Conservation (phyloP, 2,888 invertebrate genomes). For the Melieria picta region DNA sequence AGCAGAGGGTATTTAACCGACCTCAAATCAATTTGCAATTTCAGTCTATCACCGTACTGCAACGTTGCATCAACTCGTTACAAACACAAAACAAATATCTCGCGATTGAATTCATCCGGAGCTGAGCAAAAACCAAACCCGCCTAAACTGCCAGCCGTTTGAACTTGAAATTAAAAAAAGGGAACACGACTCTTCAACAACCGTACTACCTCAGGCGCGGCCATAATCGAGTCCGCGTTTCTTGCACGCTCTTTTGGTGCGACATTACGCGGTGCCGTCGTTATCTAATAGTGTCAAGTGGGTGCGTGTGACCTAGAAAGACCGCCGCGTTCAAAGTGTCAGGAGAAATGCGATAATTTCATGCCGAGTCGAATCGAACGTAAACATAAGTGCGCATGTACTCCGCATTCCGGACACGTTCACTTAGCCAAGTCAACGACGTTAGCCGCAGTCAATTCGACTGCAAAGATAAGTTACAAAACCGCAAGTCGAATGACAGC, state of each 20-base stretch:
- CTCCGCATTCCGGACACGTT: slow-evolving; percentile 47
- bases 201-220: too few relatives aligned
- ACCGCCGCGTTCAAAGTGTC: slow-evolving; percentile 14
- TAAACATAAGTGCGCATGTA: slow-evolving; percentile 28
- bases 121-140: slow-evolving; percentile 38
- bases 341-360: slow-evolving; percentile 19
- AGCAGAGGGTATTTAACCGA: slow-evolving; percentile 66
- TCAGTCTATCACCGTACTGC: slow-evolving; percentile 68
- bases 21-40: slow-evolving; percentile 67
- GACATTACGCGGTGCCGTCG: slow-evolving; percentile 34
- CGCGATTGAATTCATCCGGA: too few relatives aligned
- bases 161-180: slow-evolving; percentile 43
- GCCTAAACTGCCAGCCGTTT: slow-evolving; percentile 34
- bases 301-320: slow-evolving; percentile 56
- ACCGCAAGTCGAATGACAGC: slow-evolving; percentile 30
- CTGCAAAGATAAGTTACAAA: slow-evolving; percentile 41
- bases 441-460: slow-evolving; percentile 31
- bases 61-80: slow-evolving; percentile 61
- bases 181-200: too few relatives aligned
- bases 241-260: too few relatives aligned
- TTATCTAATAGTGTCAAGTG: slow-evolving; percentile 54
- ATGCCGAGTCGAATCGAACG: not conserved
- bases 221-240: too few relatives aligned
- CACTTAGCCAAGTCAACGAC: slow-evolving; percentile 38
- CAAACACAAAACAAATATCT: slow-evolving; percentile 19